phyloP scores from a whole-genome alignment of 2,113 vertebrate species.

The Cottus gobio region DNA sequence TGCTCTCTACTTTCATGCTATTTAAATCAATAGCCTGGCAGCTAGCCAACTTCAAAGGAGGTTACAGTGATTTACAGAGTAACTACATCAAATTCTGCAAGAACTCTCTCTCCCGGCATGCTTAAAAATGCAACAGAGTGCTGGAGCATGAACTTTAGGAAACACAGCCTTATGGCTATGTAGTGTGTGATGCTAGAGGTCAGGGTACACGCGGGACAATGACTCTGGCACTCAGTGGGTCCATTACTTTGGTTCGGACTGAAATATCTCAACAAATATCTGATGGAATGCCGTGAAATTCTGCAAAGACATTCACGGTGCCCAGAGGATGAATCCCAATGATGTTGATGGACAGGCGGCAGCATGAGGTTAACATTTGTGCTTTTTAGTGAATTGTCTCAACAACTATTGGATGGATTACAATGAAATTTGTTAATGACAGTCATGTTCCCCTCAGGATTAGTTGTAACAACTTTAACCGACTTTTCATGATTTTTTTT shows the following conservation, averaged over 20 bases:
- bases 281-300: not conserved
- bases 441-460: too few species aligned
- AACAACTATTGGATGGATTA: too few species aligned
- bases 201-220: not conserved
- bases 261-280: not conserved
- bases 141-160: not conserved
- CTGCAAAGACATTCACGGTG: not conserved
- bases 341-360: not conserved
- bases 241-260: not conserved
- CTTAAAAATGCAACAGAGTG: not conserved
- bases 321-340: not conserved
- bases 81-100: not conserved
- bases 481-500: too few species aligned
- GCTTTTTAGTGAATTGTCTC: not conserved
- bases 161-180: not conserved
- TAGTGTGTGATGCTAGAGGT: not conserved
- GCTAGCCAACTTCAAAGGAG: slow-evolving; percentile 31
- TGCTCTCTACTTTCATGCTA: slow-evolving; percentile 16
- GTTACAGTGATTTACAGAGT: slow-evolving; percentile 47
- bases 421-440: too few species aligned
- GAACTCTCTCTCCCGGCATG: not conserved
- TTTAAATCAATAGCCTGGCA: slow-evolving; percentile 55
- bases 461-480: too few species aligned
- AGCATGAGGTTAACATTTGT: not conserved
- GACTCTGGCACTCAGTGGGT: not conserved